Base-by-base conservation (phyloP, 2,888 invertebrate genomes). In the Lepetodrilus schrolli region DNA sequence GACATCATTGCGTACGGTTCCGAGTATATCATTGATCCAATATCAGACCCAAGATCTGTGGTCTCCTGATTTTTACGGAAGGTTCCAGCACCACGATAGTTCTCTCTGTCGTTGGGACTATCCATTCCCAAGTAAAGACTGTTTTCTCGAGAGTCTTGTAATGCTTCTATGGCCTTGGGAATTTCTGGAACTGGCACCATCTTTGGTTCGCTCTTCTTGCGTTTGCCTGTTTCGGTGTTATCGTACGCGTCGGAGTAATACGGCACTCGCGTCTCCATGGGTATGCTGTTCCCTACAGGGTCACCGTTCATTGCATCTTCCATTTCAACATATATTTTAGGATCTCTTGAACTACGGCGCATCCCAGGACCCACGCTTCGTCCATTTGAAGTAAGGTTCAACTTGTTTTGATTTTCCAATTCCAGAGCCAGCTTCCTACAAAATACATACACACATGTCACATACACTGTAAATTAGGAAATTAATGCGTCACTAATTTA, bases 1-100 rank as follows among this genome's bases (percentile, higher is more conserved):
- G 68, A 38, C 68, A 68, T 68, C 43, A 47, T 30, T n/a, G 38
- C 68, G n/a, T 68, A 68, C 0, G 68, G 68, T 47, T 68, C 68
- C 0, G 68, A 68, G 47, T 68, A 68, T 21, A 68, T 68, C 47
- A 47, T 68, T 26, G 68, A 68, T 13, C 21, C 68, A 8, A n/a
- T n/a, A 21, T 68, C 68, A 23, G 43, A 43, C 10, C 26, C n/a
- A n/a, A n/a, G n/a, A 36, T 65, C 65, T 5, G 68, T 23, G 10
- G n/a, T 23, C 0, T 43, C 34, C 20, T 34, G 23, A 4, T 30
- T 8, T 13, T 65, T 13, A 8, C 20, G 17, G 1, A 26, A n/a
- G 43, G 21, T 47, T 8, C n/a, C n/a, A 10, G 68, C 21, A 23
- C 47, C 68, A 4, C 21, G 30, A 20, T 47, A 10, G 10, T 47